Evolutionary conservation across 2,113 vertebrate species (phyloP).

Genomic region (Donacobius atricapilla): DNA sequence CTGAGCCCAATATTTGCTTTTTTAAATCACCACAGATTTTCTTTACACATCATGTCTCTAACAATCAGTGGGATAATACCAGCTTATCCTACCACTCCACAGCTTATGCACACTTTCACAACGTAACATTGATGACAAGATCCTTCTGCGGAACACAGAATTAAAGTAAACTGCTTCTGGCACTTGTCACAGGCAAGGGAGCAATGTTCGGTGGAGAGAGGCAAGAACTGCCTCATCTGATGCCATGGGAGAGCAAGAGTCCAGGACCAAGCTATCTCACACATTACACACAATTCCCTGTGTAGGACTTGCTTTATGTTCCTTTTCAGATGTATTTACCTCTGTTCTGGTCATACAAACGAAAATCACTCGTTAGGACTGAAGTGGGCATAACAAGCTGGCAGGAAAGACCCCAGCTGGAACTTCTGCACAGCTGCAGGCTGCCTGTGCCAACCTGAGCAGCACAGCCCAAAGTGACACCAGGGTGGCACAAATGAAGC

Average conservation of each 20-base stretch:
- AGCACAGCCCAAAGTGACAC: neutral
- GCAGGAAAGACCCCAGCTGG: neutral
- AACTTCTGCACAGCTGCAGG: neutral
- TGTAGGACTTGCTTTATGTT: neutral
- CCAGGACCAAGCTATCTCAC: neutral
- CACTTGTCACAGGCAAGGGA: neutral
- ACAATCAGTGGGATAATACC: neutral
- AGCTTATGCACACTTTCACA: neutral
- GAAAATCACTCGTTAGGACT: neutral
- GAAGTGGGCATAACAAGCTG: neutral
- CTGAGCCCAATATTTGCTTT: neutral
- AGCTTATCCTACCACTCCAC: neutral
- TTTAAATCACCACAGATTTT: neutral
- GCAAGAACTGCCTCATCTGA: neutral
- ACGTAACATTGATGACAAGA: neutral
- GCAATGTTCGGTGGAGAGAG: neutral
- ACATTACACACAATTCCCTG: neutral
- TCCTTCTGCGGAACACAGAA: neutral
- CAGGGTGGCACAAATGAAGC: neutral
- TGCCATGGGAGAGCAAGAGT: fast-evolving
- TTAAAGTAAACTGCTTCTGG: neutral
- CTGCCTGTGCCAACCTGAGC: neutral
- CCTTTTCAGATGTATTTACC: neutral
- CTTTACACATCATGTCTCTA: neutral
- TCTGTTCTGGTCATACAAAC: neutral